Evolutionary conservation across 92 coral and sea anemone genomes (phyloP).

Genomic region (Siderastrea siderea): DNA sequence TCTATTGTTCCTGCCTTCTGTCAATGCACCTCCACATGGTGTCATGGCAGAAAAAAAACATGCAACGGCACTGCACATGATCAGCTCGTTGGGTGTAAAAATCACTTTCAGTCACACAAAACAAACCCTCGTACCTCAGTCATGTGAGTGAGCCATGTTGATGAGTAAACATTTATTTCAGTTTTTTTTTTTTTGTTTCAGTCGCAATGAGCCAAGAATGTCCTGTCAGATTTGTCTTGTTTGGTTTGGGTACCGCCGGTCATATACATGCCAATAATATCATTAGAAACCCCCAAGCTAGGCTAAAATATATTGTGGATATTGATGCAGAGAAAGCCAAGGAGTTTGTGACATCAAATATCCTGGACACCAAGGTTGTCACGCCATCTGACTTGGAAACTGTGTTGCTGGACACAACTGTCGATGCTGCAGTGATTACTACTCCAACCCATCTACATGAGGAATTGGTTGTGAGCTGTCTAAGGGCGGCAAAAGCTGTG

Average conservation of each 20-base stretch:
- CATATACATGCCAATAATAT: conserved; percentile 83
- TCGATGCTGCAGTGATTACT: conserved; percentile 80
- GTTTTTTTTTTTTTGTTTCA: neutral
- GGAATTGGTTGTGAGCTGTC: conserved; percentile 71
- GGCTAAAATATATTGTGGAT: conserved; percentile 87
- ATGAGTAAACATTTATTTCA: neutral
- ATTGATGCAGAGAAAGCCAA: conserved; percentile 78
- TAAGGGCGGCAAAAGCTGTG: conserved; percentile 91
- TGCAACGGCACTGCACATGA: too few species aligned
- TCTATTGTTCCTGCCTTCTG: too few species aligned
- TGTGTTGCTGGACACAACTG: conserved; percentile 70
- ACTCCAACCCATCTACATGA: conserved; percentile 92
- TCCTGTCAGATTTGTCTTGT: conserved; percentile 72
- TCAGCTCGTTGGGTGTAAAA: too few species aligned
- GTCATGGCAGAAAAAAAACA: too few species aligned
- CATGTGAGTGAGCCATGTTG: too few species aligned
- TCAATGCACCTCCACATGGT: too few species aligned
- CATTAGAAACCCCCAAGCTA: conserved; percentile 65
- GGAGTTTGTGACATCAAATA: conserved; percentile 57
- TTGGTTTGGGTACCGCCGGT: conserved; percentile 94
- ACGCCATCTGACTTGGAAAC: conserved; percentile 43
- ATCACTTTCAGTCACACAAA: too few species aligned
- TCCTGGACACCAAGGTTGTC: conserved; percentile 64
- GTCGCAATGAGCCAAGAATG: conserved; percentile 19
- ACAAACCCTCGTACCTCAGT: too few species aligned